Evolutionary conservation across 2,797 vertebrate genomes (phyloP).

Genomic region (Sarcoramphus papa): DNA sequence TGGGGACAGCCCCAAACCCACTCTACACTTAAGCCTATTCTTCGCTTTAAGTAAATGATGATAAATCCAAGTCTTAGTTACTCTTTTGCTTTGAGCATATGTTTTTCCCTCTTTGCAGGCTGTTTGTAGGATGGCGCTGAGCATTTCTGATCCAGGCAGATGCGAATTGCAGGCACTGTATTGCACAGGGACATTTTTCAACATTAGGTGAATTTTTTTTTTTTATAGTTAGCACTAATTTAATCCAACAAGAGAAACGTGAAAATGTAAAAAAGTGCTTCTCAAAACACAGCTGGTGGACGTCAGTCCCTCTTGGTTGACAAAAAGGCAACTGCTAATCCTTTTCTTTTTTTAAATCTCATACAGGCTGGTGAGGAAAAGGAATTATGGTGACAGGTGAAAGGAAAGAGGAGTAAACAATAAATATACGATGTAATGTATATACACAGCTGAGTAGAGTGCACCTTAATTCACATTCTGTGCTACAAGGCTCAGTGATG

Average conservation of each 20-base stretch:
- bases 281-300: background rate
- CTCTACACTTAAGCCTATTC: background rate
- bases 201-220: background rate
- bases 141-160: background rate
- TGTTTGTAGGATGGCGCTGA: background rate
- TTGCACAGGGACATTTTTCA: background rate
- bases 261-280: background rate
- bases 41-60: background rate
- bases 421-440: background rate
- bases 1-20: background rate
- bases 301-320: background rate
- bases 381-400: background rate
- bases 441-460: background rate
- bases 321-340: background rate
- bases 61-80: background rate
- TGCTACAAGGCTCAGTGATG: slow-evolving; percentile 86
- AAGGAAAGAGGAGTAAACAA: background rate
- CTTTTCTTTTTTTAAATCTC: background rate
- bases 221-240: background rate
- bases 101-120: background rate
- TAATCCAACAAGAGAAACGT: background rate
- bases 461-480: slow-evolving; percentile 95
- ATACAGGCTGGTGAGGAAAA: background rate
- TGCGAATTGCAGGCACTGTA: background rate
- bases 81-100: background rate